Evolutionary conservation across 1,140 invertebrate genomes (phyloP), one percentile per base, ranked within the genome.

Genomic region (Lethocerus indicus): DNA sequence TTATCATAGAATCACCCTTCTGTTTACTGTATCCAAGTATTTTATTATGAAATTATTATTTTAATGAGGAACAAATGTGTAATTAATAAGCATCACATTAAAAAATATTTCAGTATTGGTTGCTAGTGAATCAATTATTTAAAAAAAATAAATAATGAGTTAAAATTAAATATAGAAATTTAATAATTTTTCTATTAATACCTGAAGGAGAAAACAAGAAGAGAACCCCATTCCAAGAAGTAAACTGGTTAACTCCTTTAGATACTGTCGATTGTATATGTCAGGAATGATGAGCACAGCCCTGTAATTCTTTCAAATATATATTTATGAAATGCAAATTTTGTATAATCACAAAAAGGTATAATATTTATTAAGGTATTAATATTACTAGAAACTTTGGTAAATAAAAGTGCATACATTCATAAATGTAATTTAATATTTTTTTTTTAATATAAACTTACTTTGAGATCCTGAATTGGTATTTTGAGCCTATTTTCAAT

Each of bases 231-330:
- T 74, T 47, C 79, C 78, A 3, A 96, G 62, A 49, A 95, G 65
- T 20, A 97, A 61, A 9, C 79, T 82, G 56, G 82, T 84, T 27
- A 93, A 63, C 67, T 88, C 84, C 60, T 87, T 87, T 21, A 95
- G 69, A 68, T 92, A 83, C 14, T 76, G 78, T 49, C 89, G 74
- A 56, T 86, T 84, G 64, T 91, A 95, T 57, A 93, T 82, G 69
- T 93, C 90, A 27, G 90, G 86, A 57, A 95, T 79, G 40, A 96
- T 72, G 2, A 95, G 67, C 1, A 95, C 84, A 40, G 81, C 89
- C 63, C 82, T 76, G 63, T 90, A 92, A 57, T 81, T 75, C 65
- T 75, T 59, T 29, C 67, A 63, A 47, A 53, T 48, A 56, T 54
- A 58, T n/a, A n/a, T n/a, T n/a, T n/a, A n/a, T n/a, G n/a, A n/a